Base-by-base conservation (phyloP, 2,113 vertebrate species). In the Hucho hucho region DNA sequence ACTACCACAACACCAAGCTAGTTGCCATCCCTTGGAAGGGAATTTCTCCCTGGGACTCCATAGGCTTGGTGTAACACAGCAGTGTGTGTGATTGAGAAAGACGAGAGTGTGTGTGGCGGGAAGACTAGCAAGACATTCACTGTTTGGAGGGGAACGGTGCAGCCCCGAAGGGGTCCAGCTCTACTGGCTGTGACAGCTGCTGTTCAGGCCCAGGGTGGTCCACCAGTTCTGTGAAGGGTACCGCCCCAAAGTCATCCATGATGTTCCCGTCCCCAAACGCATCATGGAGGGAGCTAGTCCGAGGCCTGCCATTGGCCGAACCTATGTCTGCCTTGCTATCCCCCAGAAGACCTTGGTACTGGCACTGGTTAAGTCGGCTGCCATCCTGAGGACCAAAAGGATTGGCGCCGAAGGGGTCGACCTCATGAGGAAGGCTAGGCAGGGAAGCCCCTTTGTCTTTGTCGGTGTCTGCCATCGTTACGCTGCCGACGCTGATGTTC, bases 91-190 rank as follows among this genome's bases (percentile, higher is more conserved):
- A 22, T 64, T 64, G 37, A 46, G 70, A 71, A 58, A 1, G 24
- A 14, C 14, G 6, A 49, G 14, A 13, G 13, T 3, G 47, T 14
- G 29, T 26, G 25, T 47, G 25, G 25, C 25, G 0, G 79, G 81
- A 85, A 85, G 86, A 85, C 75, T 43, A 86, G 49, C 14, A 18
- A 53, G 90, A 75, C 47, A 69, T 87, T 94, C 92, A 99, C 87
- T 95, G 95, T 90, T 98, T 99, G 7, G 96, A 95, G 88, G 97
- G 96, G 84, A 98, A 99, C 0, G 97, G 98, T 59, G 98, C 97
- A 0, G 97, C 96, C 81, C 97, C 98, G n/a, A 99, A 99, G 1
- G 98, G 98, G 88, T 99, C 98, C 6, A 97, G 86, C 75, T 99
- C 97, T 1, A 92, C 87, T 4, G 91, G 93, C 81, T 93, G 80